Conservation (phyloP, 2,113 vertebrate species). For the Anarrhichthys ocellatus region DNA sequence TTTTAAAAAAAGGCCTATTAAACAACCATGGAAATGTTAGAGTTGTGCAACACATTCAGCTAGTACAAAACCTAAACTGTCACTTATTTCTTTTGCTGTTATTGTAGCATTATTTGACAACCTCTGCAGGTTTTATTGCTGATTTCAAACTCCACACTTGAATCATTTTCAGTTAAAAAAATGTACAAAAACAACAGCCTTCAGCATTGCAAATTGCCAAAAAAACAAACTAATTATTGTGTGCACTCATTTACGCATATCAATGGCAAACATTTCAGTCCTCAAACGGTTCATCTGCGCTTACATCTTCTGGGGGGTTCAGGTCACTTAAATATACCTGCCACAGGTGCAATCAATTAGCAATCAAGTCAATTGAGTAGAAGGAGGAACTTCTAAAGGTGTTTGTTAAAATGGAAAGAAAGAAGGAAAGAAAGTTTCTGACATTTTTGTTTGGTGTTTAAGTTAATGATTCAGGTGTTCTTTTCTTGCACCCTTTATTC, state of each 20-base stretch:
- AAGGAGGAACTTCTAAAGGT: background rate
- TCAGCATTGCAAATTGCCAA: background rate
- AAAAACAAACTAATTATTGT: too few relatives aligned
- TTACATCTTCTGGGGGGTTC: background rate
- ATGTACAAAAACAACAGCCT: background rate
- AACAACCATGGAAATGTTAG: background rate
- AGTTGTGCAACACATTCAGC: background rate
- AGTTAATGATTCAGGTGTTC: background rate
- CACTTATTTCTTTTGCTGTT: background rate
- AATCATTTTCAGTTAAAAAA: background rate
- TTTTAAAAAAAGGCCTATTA: too few relatives aligned
- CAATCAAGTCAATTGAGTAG: background rate
- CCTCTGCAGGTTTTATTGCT: background rate
- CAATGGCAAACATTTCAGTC: background rate
- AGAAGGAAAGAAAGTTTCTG: background rate
- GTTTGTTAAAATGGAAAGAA: background rate
- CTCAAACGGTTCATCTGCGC: background rate
- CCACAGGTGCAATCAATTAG: slow-evolving; percentile 2
- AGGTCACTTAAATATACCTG: background rate
- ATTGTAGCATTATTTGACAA: background rate
- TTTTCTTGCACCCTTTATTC: background rate
- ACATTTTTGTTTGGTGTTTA: background rate
- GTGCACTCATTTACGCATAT: background rate
- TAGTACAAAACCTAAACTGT: background rate
- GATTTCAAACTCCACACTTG: background rate